Evolutionary conservation across 2,888 invertebrate species (phyloP).

Genomic region (Noctuana brunneofusca): DNA sequence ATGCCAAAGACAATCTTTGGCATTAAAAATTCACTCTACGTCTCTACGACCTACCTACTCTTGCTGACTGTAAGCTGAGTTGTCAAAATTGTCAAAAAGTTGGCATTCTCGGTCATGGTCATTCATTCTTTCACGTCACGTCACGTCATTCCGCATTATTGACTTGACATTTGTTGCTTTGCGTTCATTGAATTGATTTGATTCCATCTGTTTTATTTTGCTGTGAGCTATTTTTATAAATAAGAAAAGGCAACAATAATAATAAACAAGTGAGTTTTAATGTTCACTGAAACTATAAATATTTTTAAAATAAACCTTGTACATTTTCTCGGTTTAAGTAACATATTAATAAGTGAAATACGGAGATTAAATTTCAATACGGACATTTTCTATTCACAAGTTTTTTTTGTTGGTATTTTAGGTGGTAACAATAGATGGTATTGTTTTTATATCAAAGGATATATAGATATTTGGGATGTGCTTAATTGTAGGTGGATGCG

Average conservation of each 20-base stretch:
- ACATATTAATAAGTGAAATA: not conserved
- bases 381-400: conserved; percentile 1
- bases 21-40: too few relatives aligned
- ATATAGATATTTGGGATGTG: not conserved
- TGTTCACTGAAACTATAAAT: not conserved
- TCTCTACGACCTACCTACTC: too few relatives aligned
- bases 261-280: conserved; percentile 1
- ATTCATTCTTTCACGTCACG: conserved; percentile 31
- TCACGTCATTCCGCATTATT: too few relatives aligned
- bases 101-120: too few relatives aligned
- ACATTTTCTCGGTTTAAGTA: not conserved
- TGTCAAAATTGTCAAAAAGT: conserved; percentile 61
- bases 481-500: conserved; percentile 6
- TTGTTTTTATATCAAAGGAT: not conserved
- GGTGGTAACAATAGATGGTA: not conserved
- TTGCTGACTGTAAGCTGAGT: conserved; percentile 48
- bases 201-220: conserved; percentile 71
- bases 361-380: too few relatives aligned
- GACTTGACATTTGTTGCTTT: conserved; percentile 1
- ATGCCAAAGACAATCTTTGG: too few relatives aligned
- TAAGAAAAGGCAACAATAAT: not conserved
- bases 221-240: conserved; percentile 62
- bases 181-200: conserved; percentile 23
- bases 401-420: not conserved
- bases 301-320: not conserved